Percentiles rank a stretch among this genome's conserved stretches.
These are phyloP conservation scores for Zygothrica quintamaculata DNA, from an alignment of 2,888 invertebrate species.

Conservation along the genomic window DNA sequence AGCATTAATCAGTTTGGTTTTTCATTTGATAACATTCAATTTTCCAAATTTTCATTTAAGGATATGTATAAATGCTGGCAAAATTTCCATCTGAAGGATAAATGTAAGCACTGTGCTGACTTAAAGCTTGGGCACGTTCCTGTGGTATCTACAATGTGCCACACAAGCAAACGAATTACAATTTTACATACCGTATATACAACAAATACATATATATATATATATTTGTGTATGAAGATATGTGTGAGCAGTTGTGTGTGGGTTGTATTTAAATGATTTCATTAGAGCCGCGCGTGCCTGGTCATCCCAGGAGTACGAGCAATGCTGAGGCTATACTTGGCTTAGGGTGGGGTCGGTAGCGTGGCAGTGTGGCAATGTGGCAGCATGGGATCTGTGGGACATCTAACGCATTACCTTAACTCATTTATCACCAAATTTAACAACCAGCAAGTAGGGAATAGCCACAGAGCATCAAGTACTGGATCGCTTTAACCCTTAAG, in stretches of 20 bases:
- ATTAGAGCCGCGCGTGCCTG: slow-evolving; percentile 71
- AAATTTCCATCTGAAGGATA: background rate
- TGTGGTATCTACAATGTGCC: slow-evolving; percentile 45
- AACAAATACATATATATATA: slow-evolving; percentile 6
- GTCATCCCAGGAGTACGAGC: slow-evolving; percentile 57
- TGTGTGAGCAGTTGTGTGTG: slow-evolving; percentile 32
- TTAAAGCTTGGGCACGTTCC: slow-evolving; percentile 57
- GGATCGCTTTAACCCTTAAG: slow-evolving; percentile 1
- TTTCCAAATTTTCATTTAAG: too few relatives aligned
- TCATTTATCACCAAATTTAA: slow-evolving; percentile 76
- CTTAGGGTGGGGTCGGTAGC: too few relatives aligned
- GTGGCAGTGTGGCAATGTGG: too few relatives aligned
- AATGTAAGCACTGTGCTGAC: slow-evolving; percentile 11
- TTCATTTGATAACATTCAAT: background rate
- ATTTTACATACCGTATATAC: background rate
- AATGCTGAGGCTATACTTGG: slow-evolving; percentile 23
- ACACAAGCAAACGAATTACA: slow-evolving; percentile 8
- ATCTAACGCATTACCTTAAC: slow-evolving; percentile 76
- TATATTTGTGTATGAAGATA: slow-evolving; percentile 7
- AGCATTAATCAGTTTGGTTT: too few relatives aligned
- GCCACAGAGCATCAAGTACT: slow-evolving; percentile 7
- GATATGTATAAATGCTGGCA: too few relatives aligned
- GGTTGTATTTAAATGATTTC: slow-evolving; percentile 75
- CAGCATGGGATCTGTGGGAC: slow-evolving; percentile 33
- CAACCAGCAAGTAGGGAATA: slow-evolving; percentile 37